A percentile compares a stretch with the other conserved stretches of the same genome.
These are phyloP conservation scores for Psilopsiagon aymara DNA, from an alignment of 2,113 vertebrate genomes.

Conservation along the genomic window DNA sequence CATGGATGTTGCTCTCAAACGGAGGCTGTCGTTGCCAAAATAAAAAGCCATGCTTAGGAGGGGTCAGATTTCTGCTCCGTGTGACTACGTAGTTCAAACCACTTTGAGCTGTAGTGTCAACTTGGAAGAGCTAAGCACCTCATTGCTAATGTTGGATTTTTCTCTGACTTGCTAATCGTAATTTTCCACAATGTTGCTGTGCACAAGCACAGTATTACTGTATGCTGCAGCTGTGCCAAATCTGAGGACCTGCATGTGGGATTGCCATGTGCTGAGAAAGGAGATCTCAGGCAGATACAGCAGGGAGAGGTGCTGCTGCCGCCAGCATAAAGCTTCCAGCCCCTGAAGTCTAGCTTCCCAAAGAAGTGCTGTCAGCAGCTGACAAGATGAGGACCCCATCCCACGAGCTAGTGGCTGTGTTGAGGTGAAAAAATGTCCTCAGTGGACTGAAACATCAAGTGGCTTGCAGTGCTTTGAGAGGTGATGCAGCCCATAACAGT, in stretches of 20 bases:
- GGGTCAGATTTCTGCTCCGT: not conserved
- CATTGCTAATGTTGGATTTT: not conserved
- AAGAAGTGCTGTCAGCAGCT: fast-evolving
- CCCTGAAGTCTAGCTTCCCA: not conserved
- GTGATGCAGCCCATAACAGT: not conserved
- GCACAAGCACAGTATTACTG: not conserved
- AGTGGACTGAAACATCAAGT: not conserved
- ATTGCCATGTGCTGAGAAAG: not conserved
- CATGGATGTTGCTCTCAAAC: not conserved
- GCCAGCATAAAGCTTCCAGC: not conserved
- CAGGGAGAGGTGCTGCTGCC: not conserved
- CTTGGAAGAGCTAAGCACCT: not conserved
- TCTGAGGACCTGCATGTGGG: not conserved
- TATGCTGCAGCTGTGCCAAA: not conserved
- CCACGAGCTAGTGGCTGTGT: not conserved
- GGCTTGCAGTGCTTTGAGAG: not conserved
- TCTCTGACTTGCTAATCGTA: not conserved
- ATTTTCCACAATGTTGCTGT: not conserved
- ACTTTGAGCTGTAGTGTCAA: not conserved
- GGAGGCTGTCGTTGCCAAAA: not conserved
- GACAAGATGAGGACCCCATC: not conserved
- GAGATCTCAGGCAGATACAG: not conserved
- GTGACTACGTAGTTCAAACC: not conserved
- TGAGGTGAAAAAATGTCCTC: not conserved
- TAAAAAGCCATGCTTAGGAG: not conserved